A percentile compares a stretch with the other conserved stretches of the same genome.
These are phyloP conservation scores for Nezara viridula DNA, from an alignment of 2,888 invertebrate genomes.

Conservation along the genomic window DNA sequence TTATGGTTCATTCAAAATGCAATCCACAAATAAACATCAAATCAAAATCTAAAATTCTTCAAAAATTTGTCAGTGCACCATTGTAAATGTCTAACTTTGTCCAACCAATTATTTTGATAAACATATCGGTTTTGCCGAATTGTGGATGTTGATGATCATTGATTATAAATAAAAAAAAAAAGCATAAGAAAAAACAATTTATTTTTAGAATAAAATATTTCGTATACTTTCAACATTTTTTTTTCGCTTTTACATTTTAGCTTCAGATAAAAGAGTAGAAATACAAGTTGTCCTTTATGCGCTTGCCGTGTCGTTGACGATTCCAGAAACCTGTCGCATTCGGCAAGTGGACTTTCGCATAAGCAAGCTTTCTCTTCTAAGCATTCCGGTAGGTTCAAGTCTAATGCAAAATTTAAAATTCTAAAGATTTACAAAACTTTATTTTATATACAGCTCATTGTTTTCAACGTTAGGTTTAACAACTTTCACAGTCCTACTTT, in stretches of 20 bases:
- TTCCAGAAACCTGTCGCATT: constrained; percentile 36
- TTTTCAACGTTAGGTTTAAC: neutral
- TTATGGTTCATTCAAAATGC: no score
- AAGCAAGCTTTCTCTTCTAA: neutral
- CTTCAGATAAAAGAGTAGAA: neutral
- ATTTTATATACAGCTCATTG: neutral
- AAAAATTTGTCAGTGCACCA: no score
- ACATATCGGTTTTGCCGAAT: no score
- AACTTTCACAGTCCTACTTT: neutral
- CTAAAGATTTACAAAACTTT: neutral
- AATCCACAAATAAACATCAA: no score
- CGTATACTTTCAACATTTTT: neutral
- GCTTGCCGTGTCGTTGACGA: neutral
- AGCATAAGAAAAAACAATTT: no score
- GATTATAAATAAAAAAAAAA: no score
- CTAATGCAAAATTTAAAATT: neutral
- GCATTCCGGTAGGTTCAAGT: neutral
- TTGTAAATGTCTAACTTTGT: no score
- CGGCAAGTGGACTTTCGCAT: neutral
- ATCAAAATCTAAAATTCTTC: no score
- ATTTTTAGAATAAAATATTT: no score
- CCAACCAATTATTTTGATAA: no score
- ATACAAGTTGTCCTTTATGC: neutral
- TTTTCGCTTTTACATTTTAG: neutral
- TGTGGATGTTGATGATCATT: no score